Percentiles rank a stretch among this genome's conserved stretches.
Evolutionary conservation across 2,797 vertebrate species (phyloP).

Genomic region (Gymnodraco acuticeps): DNA sequence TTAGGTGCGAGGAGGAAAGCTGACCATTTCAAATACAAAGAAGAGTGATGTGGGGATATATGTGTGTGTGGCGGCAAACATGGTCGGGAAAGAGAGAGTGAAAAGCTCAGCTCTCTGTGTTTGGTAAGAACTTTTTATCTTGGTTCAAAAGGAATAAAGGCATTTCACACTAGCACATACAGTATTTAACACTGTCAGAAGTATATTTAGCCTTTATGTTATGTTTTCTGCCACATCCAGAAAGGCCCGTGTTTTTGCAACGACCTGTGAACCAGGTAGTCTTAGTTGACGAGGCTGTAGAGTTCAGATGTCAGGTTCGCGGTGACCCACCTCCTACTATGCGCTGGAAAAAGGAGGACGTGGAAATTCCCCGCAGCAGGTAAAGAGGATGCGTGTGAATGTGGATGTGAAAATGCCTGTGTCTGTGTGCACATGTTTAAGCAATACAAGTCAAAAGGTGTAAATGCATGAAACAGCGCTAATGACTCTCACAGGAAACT

Average conservation of each 20-base stretch:
- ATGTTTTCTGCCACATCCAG: constrained; percentile 78
- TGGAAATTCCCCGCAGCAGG: constrained; percentile 93
- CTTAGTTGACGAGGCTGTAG: constrained; percentile 93
- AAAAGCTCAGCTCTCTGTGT: constrained; percentile 96
- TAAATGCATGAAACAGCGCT: constrained; percentile 41
- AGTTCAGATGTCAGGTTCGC: constrained; percentile 96
- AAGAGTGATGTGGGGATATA: constrained; percentile 95
- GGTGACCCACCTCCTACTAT: constrained; percentile 94
- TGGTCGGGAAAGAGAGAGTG: constrained; percentile 97
- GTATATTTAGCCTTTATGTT: constrained; percentile 47
- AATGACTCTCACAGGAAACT: constrained; percentile 32
- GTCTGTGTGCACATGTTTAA: constrained; percentile 12
- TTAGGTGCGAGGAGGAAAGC: constrained; percentile 94
- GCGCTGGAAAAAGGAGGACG: constrained; percentile 95
- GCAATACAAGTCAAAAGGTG: constrained; percentile 27
- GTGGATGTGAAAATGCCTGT: constrained; percentile 20
- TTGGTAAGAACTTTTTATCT: constrained; percentile 85
- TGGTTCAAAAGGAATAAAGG: constrained; percentile 17
- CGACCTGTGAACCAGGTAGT: constrained; percentile 97
- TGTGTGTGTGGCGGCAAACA: constrained; percentile 94
- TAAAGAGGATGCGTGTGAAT: constrained; percentile 69
- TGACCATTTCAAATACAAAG: constrained; percentile 93
- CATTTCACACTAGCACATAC: constrained; percentile 22
- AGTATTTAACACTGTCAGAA: constrained; percentile 44
- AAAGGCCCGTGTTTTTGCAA: constrained; percentile 93